Conservation (phyloP, 2,888 invertebrate genomes). For the Morpho deidamia region DNA sequence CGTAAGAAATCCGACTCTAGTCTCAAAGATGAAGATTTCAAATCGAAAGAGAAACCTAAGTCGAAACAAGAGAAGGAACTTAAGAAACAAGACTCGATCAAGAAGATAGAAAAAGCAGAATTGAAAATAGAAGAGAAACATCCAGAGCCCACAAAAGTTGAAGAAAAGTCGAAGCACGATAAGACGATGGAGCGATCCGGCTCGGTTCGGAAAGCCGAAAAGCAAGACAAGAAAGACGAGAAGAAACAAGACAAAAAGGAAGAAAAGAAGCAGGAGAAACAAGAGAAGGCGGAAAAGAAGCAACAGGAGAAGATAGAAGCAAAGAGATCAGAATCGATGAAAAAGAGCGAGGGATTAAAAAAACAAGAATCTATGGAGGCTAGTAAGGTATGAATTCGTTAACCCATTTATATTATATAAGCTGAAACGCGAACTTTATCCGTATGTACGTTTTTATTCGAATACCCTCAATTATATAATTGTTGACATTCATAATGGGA, state of each 20-base stretch:
- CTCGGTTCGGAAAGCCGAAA: constrained; percentile 47
- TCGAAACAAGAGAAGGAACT: constrained; percentile 45
- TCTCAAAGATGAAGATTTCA: constrained; percentile 60
- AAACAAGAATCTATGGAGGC: constrained; percentile 62
- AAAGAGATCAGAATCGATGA: constrained; percentile 53
- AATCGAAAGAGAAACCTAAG: constrained; percentile 45
- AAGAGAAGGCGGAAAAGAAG: constrained; percentile 48
- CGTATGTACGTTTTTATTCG: too few relatives aligned
- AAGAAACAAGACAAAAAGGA: constrained; percentile 40
- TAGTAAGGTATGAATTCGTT: constrained; percentile 48
- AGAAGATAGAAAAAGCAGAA: constrained; percentile 45
- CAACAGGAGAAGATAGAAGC: constrained; percentile 43
- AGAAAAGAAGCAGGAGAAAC: constrained; percentile 51
- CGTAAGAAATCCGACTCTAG: constrained; percentile 67
- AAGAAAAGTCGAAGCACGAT: constrained; percentile 35
- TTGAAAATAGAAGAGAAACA: constrained; percentile 35
- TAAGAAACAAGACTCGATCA: constrained; percentile 39
- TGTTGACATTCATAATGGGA: too few relatives aligned
- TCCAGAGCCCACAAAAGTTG: constrained; percentile 25
- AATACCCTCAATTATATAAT: too few relatives aligned
- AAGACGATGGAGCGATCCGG: constrained; percentile 47
- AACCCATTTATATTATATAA: too few relatives aligned
- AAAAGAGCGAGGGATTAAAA: constrained; percentile 54
- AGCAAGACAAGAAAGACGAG: constrained; percentile 33
- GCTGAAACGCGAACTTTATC: too few relatives aligned